A percentile compares a stretch with the other conserved stretches of the same genome.
Evolutionary conservation across 1,140 invertebrate species (phyloP).

Genomic region (Daktulosphaira vitifoliae): DNA sequence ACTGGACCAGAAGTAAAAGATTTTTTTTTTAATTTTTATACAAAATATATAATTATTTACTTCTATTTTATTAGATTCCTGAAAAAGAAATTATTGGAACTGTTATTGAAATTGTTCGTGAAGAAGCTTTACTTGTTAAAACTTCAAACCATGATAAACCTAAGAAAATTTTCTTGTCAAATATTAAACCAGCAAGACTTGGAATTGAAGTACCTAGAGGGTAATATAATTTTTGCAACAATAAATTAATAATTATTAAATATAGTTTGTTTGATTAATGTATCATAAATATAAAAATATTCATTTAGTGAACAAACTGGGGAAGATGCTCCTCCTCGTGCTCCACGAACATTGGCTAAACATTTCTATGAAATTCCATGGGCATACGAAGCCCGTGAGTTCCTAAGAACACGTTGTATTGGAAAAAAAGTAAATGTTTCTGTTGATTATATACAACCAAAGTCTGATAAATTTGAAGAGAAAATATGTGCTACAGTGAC

Average conservation of each 20-base stretch:
- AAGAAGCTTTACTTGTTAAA: constrained; percentile 84
- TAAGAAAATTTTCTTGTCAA: constrained; percentile 93
- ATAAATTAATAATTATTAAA: not conserved
- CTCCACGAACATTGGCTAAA: constrained; percentile 16
- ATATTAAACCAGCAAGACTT: constrained; percentile 82
- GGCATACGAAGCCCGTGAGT: constrained; percentile 97
- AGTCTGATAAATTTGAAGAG: constrained; percentile 85
- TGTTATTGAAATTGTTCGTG: constrained; percentile 88
- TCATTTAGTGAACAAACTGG: constrained; percentile 9
- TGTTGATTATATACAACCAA: constrained; percentile 94
- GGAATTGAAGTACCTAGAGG: constrained; percentile 21
- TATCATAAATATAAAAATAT: not conserved
- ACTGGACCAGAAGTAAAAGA: constrained; percentile 39
- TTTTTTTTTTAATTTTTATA: not conserved
- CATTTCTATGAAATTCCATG: constrained; percentile 95
- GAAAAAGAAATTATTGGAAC: constrained; percentile 74
- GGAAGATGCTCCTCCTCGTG: constrained; percentile 20
- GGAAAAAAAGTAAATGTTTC: constrained; percentile 90
- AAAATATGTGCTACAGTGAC: constrained; percentile 90
- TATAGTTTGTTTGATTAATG: not conserved
- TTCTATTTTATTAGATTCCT: not conserved
- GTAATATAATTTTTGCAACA: not conserved
- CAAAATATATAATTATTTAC: no score
- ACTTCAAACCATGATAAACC: constrained; percentile 57
- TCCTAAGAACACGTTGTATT: constrained; percentile 89